Evolutionary conservation across 2,888 invertebrate genomes (phyloP).

Genomic region (Cephalotes varians): DNA sequence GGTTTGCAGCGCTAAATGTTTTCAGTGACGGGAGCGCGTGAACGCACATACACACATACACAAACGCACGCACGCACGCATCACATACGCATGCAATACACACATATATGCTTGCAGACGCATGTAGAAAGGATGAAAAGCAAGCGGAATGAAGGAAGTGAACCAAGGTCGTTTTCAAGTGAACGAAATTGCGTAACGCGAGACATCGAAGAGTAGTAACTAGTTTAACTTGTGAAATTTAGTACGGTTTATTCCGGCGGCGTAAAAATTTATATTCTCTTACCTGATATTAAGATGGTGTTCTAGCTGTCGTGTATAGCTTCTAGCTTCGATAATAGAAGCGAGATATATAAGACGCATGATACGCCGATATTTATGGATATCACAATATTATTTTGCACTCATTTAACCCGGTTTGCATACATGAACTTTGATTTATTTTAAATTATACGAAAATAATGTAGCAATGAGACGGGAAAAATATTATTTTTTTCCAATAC

Average conservation of each 20-base stretch:
- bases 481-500: not conserved
- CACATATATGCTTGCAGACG: slow-evolving; percentile 49
- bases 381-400: not conserved
- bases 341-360: no score
- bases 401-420: not conserved
- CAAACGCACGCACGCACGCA: slow-evolving; percentile 26
- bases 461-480: not conserved
- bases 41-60: slow-evolving; percentile 36
- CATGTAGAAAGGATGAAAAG: slow-evolving; percentile 48
- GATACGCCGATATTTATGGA: not conserved
- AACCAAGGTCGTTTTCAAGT: slow-evolving; percentile 53
- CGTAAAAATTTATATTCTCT: slow-evolving; percentile 50
- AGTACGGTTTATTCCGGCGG: slow-evolving; percentile 45
- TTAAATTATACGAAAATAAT: not conserved
- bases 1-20: slow-evolving; percentile 74
- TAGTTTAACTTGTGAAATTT: slow-evolving; percentile 56
- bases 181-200: slow-evolving; percentile 56
- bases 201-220: slow-evolving; percentile 51
- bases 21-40: slow-evolving; percentile 65
- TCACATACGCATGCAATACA: slow-evolving; percentile 42
- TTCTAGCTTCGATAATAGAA: not conserved
- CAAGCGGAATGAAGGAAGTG: slow-evolving; percentile 53
- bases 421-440: not conserved
- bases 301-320: not conserved
- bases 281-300: slow-evolving; percentile 26